Evolutionary conservation across 2,797 vertebrate genomes (phyloP).

Genomic region (Urosaurus nigricauda): DNA sequence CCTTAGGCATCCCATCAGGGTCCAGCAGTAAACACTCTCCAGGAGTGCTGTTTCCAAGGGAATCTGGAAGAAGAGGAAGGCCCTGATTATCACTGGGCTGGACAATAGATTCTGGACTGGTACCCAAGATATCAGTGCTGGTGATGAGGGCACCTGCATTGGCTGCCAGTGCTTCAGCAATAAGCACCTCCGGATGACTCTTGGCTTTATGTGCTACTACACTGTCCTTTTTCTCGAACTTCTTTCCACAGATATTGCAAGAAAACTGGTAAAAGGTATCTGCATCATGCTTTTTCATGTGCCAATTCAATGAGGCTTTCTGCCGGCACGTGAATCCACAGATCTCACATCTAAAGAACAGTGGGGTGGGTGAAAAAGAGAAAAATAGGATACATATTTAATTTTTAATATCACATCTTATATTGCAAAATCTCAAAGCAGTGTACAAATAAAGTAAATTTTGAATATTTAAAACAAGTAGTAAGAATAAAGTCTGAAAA

Average conservation of each 20-base stretch:
- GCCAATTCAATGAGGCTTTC: conserved; percentile 98
- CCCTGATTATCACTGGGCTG: conserved; percentile 83
- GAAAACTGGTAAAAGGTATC: conserved; percentile 97
- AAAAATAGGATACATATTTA: too few relatives aligned
- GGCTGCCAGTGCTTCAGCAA: conserved; percentile 95
- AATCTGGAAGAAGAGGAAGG: conserved; percentile 84
- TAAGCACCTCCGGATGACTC: conserved; percentile 94
- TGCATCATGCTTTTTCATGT: conserved; percentile 98
- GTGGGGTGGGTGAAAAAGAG: conserved; percentile 40
- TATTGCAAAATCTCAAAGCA: too few relatives aligned
- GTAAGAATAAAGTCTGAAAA: too few relatives aligned
- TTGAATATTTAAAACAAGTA: too few relatives aligned
- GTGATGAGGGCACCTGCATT: conserved; percentile 94
- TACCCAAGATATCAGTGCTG: conserved; percentile 89
- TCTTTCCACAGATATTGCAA: conserved; percentile 98
- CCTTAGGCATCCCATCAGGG: conserved; percentile 80
- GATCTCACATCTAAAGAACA: conserved; percentile 92
- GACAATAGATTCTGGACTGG: conserved; percentile 83
- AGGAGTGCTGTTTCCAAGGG: conserved; percentile 78
- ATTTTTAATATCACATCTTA: too few relatives aligned
- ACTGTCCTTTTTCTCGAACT: conserved; percentile 99
- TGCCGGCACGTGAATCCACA: conserved; percentile 98
- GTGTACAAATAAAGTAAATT: too few relatives aligned
- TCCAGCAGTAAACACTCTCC: conserved; percentile 80
- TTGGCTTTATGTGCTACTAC: conserved; percentile 92